These are phyloP conservation scores for Chiloscyllium plagiosum DNA, from an alignment of 2,113 vertebrate species.

Conservation along the genomic window DNA sequence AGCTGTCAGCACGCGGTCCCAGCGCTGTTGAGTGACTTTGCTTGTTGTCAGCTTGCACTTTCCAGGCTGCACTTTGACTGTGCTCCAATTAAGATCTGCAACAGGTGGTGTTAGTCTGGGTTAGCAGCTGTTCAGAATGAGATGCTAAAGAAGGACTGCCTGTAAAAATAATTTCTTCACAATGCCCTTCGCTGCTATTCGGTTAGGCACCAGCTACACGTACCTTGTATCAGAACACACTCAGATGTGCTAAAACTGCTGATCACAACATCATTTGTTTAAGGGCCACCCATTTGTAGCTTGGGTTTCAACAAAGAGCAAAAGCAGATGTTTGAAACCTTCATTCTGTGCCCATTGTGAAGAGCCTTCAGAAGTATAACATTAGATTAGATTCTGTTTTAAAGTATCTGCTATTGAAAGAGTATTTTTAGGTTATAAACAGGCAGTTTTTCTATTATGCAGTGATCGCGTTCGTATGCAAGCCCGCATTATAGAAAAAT, in stretches of 20 bases:
- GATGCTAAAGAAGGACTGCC: slow-evolving; percentile 18
- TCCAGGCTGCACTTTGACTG: not conserved
- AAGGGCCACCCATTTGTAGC: not conserved
- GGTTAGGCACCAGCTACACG: no score
- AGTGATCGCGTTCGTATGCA: no score
- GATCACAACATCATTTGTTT: not conserved
- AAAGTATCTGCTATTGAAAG: not conserved
- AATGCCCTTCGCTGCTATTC: slow-evolving; percentile 5
- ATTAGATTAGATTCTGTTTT: not conserved
- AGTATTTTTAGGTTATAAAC: not conserved
- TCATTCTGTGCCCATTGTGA: not conserved
- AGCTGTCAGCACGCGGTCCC: not conserved
- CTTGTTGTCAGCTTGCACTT: not conserved
- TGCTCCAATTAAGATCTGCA: not conserved
- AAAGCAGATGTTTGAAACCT: not conserved
- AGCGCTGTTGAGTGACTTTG: not conserved
- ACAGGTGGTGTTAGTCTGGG: not conserved
- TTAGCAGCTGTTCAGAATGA: not conserved
- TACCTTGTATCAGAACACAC: not conserved
- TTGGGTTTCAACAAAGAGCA: not conserved
- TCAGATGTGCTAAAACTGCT: not conserved
- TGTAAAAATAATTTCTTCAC: slow-evolving; percentile 34
- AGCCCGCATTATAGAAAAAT: no score
- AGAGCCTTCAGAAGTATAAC: not conserved
- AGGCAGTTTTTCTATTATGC: no score